Base-by-base conservation (phyloP, 2,888 invertebrate species). In the Hermaeophaga mercurialis region DNA sequence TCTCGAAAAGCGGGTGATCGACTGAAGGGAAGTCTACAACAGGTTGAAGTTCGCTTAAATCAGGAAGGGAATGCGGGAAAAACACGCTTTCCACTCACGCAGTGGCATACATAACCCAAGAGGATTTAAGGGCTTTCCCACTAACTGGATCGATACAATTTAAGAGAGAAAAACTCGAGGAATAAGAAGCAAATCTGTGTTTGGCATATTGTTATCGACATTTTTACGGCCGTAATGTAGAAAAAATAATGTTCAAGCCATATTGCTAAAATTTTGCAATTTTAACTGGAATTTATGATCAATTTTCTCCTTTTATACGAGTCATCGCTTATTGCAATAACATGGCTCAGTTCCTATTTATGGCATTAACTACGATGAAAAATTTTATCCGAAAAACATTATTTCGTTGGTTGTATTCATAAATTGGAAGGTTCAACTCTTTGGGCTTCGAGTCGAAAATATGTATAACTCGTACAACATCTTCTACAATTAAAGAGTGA, bases 61-160 rank as follows among this genome's bases (percentile, higher is more conserved):
- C 47, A 47, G 47, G 34, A 46, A 52, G 46, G 44, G 44, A 44
- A 53, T 54, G 54, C 50, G 49, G 49, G 54, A 54, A 54, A 56
- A 41, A 54, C 50, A 46, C 54, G 58, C 50, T 50, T 41, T 49
- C 46, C 50, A 49, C 58, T 50, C 58, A 54, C 58, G 45, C 44
- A 52, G 52, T 44, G 34, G 43, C 52, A 52, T 34, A 52, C 33
- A 52, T 52, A 52, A 52, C 52, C 43, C 43, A 33, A 43, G 24
- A 43, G 33, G 52, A 52, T 52, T 44, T 52, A 43, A 44, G 52
- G 34, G 43, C 34, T 52, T 43, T 52, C 43, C 43, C 43, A 43
- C 52, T 43, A 52, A 52, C 41, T 52, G 14, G 43, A 52, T 52
- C 52, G 43, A 52, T 52, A 43, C 52, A 43, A 34, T 52, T 50